Base-by-base conservation (phyloP, 2,113 vertebrate genomes). In the Saccopteryx bilineata region DNA sequence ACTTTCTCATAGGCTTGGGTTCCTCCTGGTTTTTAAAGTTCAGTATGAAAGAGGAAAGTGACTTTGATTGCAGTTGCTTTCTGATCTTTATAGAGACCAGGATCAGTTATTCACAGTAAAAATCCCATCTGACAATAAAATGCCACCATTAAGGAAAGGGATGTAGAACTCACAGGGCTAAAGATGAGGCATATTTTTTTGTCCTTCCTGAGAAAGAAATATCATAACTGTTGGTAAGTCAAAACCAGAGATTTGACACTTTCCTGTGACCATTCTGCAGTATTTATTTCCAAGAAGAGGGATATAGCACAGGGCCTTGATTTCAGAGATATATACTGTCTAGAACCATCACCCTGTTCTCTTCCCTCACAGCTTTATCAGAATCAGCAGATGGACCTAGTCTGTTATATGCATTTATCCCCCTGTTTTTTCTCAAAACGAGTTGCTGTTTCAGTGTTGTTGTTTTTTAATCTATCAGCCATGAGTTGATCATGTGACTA, bases 291-390 rank as follows among this genome's bases (percentile, higher is more conserved):
- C 98, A 97, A 98, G 97, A 96, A 97, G 96, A 98, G 97, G 97
- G 96, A 97, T 97, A 97, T 97, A 98, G 98, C 97, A 98, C 98
- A 98, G 99, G 98, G 98, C 98, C 98, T 98, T 99, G 98, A 99
- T 99, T 99, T 98, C 98, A 98, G 98, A 99, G 99, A 99, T 99
- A 99, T 99, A 99, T 98, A 97, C 98, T 97, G 98, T 98, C 98
- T 99, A 99, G 98, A 99, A 99, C 98, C 98, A 98, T 96, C 97
- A 99, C 97, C 91, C 98, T 97, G 98, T 98, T 98, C 97, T 98
- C 99, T 99, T 99, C 98, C 98, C 99, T 99, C 98, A 98, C 98
- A 99, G 98, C 98, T 99, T 91, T 99, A 99, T 99, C 98, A 98
- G 98, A 98, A 98, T 98, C 98, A 98, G 98, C 98, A 98, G 98